Evolutionary conservation across 2,888 invertebrate species (phyloP).

Genomic region (Molanna angustata): DNA sequence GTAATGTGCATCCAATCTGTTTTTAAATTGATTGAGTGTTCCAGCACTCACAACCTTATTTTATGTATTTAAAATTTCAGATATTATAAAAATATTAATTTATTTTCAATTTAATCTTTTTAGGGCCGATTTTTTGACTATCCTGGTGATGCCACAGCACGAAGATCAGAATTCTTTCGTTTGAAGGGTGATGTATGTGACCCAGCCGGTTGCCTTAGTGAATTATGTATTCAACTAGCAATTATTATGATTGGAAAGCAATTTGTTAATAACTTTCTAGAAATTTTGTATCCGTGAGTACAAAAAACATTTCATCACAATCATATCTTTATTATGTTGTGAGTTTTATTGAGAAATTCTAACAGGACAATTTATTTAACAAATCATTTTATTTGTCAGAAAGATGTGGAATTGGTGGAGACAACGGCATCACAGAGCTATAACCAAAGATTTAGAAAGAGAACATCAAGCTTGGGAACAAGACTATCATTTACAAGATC

Average conservation of each 20-base stretch:
- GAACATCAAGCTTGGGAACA: constrained; percentile 88
- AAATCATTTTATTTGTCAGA: too few relatives aligned
- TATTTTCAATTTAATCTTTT: too few relatives aligned
- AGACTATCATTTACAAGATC: constrained; percentile 90
- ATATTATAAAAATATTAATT: too few relatives aligned
- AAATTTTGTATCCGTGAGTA: constrained; percentile 82
- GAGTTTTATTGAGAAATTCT: too few relatives aligned
- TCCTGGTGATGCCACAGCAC: constrained; percentile 76
- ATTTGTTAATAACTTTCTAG: constrained; percentile 87
- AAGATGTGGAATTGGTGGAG: constrained; percentile 91
- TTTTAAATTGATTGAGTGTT: too few relatives aligned
- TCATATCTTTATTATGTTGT: background rate
- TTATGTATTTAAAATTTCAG: too few relatives aligned
- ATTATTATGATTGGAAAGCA: constrained; percentile 97
- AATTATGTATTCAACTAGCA: constrained; percentile 85
- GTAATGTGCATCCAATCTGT: too few relatives aligned
- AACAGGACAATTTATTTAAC: too few relatives aligned
- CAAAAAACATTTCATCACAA: too few relatives aligned
- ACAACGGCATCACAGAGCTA: constrained; percentile 70
- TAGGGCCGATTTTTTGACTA: constrained; percentile 86
- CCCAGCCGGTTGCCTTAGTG: constrained; percentile 90
- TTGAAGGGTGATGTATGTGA: constrained; percentile 86
- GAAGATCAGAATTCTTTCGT: constrained; percentile 71
- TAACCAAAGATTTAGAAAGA: constrained; percentile 69
- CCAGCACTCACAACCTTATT: too few relatives aligned